Evolutionary conservation across 2,888 invertebrate species (phyloP).

Genomic region (Acanthococcus lagerstroemiae): DNA sequence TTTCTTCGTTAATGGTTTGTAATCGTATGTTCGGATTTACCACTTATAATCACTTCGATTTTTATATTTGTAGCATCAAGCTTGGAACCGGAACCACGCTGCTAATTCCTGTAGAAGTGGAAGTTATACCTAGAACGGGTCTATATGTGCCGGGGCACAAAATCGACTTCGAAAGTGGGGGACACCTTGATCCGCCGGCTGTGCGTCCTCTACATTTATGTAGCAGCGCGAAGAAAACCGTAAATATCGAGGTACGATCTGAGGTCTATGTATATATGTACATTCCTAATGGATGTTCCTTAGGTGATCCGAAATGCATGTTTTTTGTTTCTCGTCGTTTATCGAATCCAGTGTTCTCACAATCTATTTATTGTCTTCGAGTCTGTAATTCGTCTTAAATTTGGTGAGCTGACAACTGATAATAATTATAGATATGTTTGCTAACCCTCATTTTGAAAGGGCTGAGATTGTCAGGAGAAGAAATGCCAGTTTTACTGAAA

Average conservation of each 20-base stretch:
- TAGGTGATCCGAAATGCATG: too few relatives aligned
- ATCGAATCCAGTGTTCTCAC: not conserved
- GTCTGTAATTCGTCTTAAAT: not conserved
- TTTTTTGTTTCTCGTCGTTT: not conserved
- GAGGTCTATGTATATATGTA: too few relatives aligned
- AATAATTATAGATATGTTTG: too few relatives aligned
- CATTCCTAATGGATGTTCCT: too few relatives aligned
- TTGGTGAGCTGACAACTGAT: too few relatives aligned
- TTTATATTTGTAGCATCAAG: conserved; percentile 49
- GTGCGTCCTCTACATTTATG: conserved; percentile 15
- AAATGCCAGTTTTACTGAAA: too few relatives aligned
- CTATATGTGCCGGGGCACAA: conserved; percentile 66
- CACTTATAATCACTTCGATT: not conserved
- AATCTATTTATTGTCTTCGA: not conserved
- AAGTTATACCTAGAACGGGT: conserved; percentile 59
- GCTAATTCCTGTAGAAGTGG: conserved; percentile 74
- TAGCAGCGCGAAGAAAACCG: conserved; percentile 20
- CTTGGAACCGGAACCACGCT: conserved; percentile 49
- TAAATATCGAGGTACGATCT: conserved; percentile 3
- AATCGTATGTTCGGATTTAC: too few relatives aligned
- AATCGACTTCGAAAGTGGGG: conserved; percentile 73
- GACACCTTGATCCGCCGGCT: conserved; percentile 52
- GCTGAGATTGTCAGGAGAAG: too few relatives aligned
- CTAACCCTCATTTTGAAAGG: too few relatives aligned
- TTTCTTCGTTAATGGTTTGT: too few relatives aligned